Evolutionary conservation across 2,888 invertebrate species (phyloP).

Genomic region (Chrysotoxum bicinctum): DNA sequence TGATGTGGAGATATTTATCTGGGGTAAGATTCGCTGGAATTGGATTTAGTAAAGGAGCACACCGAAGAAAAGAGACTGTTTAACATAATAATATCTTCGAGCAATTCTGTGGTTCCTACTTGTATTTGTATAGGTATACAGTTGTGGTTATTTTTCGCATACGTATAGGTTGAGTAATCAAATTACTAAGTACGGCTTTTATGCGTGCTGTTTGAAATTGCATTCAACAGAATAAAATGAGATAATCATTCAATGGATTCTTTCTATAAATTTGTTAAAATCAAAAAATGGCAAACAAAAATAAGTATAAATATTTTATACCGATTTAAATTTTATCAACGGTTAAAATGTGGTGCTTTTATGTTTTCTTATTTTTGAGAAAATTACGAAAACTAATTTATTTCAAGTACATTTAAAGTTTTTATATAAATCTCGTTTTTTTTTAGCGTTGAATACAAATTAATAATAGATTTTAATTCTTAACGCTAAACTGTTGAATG

Average conservation of each 20-base stretch:
- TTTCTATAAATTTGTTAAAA: not conserved
- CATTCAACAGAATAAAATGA: slow-evolving; percentile 13
- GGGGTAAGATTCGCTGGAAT: slow-evolving; percentile 11
- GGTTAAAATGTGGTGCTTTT: too few species aligned
- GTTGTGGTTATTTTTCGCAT: slow-evolving; percentile 41
- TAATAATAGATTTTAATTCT: too few species aligned
- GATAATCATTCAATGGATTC: slow-evolving; percentile 35
- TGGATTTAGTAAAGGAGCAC: slow-evolving; percentile 27
- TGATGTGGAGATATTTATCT: slow-evolving; percentile 25
- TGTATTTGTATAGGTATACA: slow-evolving; percentile 21
- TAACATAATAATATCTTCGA: slow-evolving; percentile 60
- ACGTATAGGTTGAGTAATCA: slow-evolving; percentile 58
- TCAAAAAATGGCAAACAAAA: too few species aligned
- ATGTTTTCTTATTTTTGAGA: too few species aligned
- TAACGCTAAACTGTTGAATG: too few species aligned
- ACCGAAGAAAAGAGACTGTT: slow-evolving; percentile 45
- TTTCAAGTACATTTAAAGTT: too few species aligned
- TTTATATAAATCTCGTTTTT: too few species aligned
- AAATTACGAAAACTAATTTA: too few species aligned
- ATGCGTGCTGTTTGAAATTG: slow-evolving; percentile 46
- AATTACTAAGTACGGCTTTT: slow-evolving; percentile 56
- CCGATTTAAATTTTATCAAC: too few species aligned
- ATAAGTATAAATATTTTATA: too few species aligned
- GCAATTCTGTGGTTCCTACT: slow-evolving; percentile 44
- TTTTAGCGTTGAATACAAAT: too few species aligned